Evolutionary conservation across 2,888 invertebrate genomes (phyloP).

Genomic region (Dicyrtoma fusca): DNA sequence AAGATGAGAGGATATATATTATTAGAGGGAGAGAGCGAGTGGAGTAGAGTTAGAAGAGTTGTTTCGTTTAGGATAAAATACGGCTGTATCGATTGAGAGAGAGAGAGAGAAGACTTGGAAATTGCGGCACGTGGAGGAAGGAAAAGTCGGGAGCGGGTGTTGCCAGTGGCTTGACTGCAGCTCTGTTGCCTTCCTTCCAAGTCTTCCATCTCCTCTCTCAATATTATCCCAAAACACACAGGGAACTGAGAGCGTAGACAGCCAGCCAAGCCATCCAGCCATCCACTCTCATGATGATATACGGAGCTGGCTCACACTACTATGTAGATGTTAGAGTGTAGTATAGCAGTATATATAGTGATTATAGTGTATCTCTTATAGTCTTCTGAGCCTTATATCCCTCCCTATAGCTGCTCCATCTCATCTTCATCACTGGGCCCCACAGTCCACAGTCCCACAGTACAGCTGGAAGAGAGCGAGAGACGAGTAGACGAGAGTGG

Average conservation of each 20-base stretch:
- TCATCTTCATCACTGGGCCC: neutral
- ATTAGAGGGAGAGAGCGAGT: conserved; percentile 10
- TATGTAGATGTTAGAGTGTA: too few species aligned
- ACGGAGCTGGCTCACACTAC: neutral
- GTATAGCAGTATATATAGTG: too few species aligned
- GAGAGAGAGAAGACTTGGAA: conserved; percentile 19
- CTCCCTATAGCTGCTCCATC: neutral
- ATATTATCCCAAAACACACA: neutral
- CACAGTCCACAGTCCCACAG: neutral
- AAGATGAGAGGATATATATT: conserved; percentile 15
- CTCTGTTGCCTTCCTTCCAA: conserved; percentile 28
- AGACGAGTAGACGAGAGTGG: conserved; percentile 4
- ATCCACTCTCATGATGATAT: neutral
- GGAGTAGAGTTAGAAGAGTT: conserved; percentile 9
- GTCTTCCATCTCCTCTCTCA: neutral
- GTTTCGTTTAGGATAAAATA: conserved; percentile 19
- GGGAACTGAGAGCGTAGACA: neutral
- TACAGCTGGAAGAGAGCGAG: neutral
- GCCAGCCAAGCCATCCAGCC: neutral
- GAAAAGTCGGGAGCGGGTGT: conserved; percentile 26
- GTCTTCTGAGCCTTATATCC: neutral
- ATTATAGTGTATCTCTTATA: too few species aligned
- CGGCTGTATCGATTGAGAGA: conserved; percentile 36
- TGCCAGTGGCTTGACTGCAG: conserved; percentile 23
- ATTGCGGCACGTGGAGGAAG: conserved; percentile 25